Conservation (phyloP, 2,797 vertebrate species). For the Crocidura indochinensis region DNA sequence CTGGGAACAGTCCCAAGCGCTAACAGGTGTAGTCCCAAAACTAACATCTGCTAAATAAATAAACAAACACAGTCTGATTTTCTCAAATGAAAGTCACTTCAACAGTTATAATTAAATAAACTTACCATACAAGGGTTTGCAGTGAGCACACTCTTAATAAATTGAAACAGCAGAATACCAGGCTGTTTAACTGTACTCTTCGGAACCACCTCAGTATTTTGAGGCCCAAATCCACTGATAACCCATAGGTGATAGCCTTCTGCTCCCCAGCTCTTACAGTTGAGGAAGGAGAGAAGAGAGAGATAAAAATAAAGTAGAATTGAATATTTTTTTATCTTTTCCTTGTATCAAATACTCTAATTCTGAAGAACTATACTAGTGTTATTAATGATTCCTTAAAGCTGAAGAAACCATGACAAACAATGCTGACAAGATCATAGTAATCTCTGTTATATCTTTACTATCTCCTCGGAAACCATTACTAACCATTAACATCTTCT, state of each 20-base stretch:
- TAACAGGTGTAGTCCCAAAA: too few relatives aligned
- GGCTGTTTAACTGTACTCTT: conserved; percentile 89
- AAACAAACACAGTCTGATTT: conserved; percentile 6
- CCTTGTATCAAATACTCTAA: conserved; percentile 38
- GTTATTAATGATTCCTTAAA: conserved; percentile 39
- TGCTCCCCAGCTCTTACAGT: conserved; percentile 95
- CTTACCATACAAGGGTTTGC: conserved; percentile 99
- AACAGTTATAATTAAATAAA: conserved; percentile 69
- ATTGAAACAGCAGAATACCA: conserved; percentile 97
- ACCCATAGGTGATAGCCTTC: conserved; percentile 99
- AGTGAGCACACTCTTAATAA: conserved; percentile 99
- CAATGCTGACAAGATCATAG: not conserved
- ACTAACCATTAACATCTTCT: not conserved
- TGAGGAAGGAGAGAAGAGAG: not conserved
- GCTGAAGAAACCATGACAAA: conserved; percentile 34
- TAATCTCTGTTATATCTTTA: not conserved
- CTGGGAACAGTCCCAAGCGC: too few relatives aligned
- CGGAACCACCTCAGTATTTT: conserved; percentile 83
- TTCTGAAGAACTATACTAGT: conserved; percentile 48
- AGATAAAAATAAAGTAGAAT: conserved; percentile 50
- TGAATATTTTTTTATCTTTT: conserved; percentile 40
- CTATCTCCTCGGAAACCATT: not conserved
- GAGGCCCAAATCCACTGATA: conserved; percentile 90
- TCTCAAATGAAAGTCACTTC: conserved; percentile 53
- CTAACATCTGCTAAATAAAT: too few relatives aligned